Percentiles rank a stretch among this genome's conserved stretches.
Conservation (phyloP, 1,140 invertebrate genomes). For the Drosophila guanche region DNA sequence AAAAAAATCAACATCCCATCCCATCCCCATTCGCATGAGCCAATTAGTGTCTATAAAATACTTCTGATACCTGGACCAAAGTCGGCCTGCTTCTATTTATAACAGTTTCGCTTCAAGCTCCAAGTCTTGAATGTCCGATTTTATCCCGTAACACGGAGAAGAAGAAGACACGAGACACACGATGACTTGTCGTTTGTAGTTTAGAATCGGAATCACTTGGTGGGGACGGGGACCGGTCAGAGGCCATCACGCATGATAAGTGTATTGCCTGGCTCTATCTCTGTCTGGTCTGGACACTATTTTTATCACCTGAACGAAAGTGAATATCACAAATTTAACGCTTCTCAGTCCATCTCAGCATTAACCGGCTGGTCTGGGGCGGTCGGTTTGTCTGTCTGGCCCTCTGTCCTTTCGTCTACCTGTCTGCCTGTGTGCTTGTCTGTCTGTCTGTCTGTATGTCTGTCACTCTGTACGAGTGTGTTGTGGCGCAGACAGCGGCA, state of each 20-base stretch:
- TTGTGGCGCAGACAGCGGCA: constrained; percentile 35
- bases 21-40: constrained; percentile 8
- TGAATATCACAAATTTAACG: constrained; percentile 64
- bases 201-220: constrained; percentile 26
- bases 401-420: constrained; percentile 8
- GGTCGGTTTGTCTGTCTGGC: background rate
- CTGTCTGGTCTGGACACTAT: constrained; percentile 49
- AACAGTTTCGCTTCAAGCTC: constrained; percentile 18
- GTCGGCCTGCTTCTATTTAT: constrained; percentile 41
- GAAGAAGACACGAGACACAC: constrained; percentile 11
- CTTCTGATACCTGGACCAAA: constrained; percentile 23
- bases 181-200: constrained; percentile 37
- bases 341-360: constrained; percentile 25
- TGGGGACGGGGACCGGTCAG: constrained; percentile 6
- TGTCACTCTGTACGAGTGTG: constrained; percentile 8
- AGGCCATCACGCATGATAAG: constrained; percentile 42
- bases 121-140: constrained; percentile 44
- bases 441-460: constrained; percentile 4
- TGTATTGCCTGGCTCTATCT: constrained; percentile 32
- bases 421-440: constrained; percentile 12
- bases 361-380: constrained; percentile 26
- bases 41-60: constrained; percentile 64
- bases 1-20: constrained; percentile 29
- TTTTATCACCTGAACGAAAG: constrained; percentile 74
- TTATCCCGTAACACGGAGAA: constrained; percentile 27